These are phyloP conservation scores for Ceratoteleas bidentatus DNA, from an alignment of 1,140 invertebrate species.

Conservation along the genomic window DNA sequence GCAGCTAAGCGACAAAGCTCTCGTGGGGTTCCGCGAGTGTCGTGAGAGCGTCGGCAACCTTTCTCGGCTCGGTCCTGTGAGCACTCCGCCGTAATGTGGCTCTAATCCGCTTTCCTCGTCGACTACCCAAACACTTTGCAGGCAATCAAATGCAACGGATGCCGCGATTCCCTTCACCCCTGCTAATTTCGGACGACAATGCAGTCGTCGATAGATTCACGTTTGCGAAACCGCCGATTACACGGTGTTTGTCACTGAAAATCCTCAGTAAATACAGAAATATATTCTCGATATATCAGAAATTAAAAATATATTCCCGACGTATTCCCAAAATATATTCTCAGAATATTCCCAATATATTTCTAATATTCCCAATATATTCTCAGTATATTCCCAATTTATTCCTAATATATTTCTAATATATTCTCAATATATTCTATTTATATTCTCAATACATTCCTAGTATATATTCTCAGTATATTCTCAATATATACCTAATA, in stretches of 20 bases:
- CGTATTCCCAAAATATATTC: too few relatives aligned
- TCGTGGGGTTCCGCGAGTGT: conserved; percentile 32
- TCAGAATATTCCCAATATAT: too few relatives aligned
- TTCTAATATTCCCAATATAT: too few relatives aligned
- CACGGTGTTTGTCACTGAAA: background rate
- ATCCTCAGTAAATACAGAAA: too few relatives aligned
- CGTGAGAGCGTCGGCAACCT: conserved; percentile 37
- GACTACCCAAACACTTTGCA: conserved; percentile 66
- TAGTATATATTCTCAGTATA: too few relatives aligned
- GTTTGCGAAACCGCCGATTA: conserved; percentile 34
- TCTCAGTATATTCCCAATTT: too few relatives aligned
- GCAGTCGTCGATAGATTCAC: conserved; percentile 34
- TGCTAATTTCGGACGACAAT: conserved; percentile 57
- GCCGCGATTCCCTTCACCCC: conserved; percentile 46
- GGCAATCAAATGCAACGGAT: conserved; percentile 66
- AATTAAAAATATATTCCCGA: too few relatives aligned
- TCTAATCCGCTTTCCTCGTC: conserved; percentile 67
- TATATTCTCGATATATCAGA: too few relatives aligned
- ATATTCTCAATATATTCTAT: too few relatives aligned
- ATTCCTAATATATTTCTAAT: too few relatives aligned
- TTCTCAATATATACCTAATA: too few relatives aligned
- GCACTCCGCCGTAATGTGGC: conserved; percentile 57
- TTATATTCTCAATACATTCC: too few relatives aligned
- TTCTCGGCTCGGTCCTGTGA: conserved; percentile 39
- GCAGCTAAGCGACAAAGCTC: conserved; percentile 52